Evolutionary conservation across 2,797 vertebrate species (phyloP).

Genomic region (Borostomias antarcticus): DNA sequence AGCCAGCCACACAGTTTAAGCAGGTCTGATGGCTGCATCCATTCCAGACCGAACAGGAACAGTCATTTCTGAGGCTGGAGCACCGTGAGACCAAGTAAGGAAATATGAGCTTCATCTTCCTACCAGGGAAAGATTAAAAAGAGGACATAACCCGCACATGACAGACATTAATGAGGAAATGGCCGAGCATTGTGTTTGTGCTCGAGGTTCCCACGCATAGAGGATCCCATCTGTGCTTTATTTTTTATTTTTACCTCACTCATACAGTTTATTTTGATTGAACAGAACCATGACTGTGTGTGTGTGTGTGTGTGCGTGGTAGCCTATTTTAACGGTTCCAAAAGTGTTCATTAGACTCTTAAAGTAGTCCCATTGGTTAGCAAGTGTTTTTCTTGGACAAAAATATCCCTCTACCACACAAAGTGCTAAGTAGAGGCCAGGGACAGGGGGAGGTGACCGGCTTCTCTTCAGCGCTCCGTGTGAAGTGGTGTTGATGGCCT

Average conservation of each 20-base stretch:
- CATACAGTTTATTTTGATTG: background rate
- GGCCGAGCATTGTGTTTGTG: too few relatives aligned
- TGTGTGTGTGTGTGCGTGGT: background rate
- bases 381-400: slow-evolving; percentile 12
- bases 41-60: background rate
- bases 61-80: background rate
- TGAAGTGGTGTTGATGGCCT: slow-evolving; percentile 8
- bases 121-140: slow-evolving; percentile 20
- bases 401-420: slow-evolving; percentile 6
- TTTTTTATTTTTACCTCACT: too few relatives aligned
- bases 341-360: slow-evolving; percentile 9
- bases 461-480: background rate
- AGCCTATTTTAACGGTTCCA: slow-evolving; percentile 1
- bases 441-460: background rate
- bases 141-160: slow-evolving; percentile 17
- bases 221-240: too few relatives aligned
- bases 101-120: slow-evolving; percentile 28
- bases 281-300: too few relatives aligned
- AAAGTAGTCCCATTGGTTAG: slow-evolving; percentile 14
- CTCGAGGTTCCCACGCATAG: too few relatives aligned
- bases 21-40: slow-evolving; percentile 1
- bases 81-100: slow-evolving; percentile 1
- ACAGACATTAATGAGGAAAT: slow-evolving; percentile 10
- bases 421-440: slow-evolving; percentile 6
- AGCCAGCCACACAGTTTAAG: background rate